Evolutionary conservation across 1,140 invertebrate species (phyloP).

Genomic region (Doryteuthis pealeii): DNA sequence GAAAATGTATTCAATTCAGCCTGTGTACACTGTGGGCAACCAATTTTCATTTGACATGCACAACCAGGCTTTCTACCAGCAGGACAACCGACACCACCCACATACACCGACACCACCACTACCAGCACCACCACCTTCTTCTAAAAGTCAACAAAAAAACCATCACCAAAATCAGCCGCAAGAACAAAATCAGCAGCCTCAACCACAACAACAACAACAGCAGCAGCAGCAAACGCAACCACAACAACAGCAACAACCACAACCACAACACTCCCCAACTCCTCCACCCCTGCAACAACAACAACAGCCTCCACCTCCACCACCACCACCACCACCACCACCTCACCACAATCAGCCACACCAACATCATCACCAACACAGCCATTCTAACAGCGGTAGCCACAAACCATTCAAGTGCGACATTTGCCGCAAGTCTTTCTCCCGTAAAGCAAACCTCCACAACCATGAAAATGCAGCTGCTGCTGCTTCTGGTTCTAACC

Average conservation of each 20-base stretch:
- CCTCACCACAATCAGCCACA: background rate
- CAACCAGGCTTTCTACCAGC: background rate
- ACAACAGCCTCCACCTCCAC: background rate
- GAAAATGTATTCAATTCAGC: background rate
- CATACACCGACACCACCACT: background rate
- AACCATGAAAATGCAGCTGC: conserved; percentile 67
- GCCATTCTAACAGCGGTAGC: background rate
- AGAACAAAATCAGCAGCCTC: background rate
- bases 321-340: background rate
- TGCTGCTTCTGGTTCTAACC: conserved; percentile 18
- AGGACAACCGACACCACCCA: background rate
- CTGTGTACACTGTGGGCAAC: background rate
- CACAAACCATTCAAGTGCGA: conserved; percentile 29
- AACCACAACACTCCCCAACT: no score
- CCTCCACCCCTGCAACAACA: background rate
- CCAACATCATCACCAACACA: background rate
- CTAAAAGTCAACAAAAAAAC: no score
- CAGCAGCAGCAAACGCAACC: background rate
- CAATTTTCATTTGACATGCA: background rate
- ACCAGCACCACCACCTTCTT: background rate
- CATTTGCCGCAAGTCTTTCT: conserved; percentile 31
- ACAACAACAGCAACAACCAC: background rate
- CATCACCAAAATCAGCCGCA: no score
- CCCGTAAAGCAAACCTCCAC: conserved; percentile 19
- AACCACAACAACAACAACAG: background rate